Evolutionary conservation across 2,888 invertebrate genomes (phyloP).

Genomic region (Drosophila planitibia): DNA sequence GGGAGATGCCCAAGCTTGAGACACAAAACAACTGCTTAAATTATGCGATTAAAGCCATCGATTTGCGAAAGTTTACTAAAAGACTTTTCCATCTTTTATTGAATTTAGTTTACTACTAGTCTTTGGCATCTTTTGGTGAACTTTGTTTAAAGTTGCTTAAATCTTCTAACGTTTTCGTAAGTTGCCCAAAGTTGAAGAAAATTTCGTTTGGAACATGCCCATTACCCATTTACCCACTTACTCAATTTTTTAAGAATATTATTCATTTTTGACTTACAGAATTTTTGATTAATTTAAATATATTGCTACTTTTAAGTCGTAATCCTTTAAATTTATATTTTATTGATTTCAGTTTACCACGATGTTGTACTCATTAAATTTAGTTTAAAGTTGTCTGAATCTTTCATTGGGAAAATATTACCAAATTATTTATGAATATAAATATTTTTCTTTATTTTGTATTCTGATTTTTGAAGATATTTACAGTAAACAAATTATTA

Average conservation of each 20-base stretch:
- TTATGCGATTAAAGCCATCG: constrained; percentile 41
- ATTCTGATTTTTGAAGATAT: neutral
- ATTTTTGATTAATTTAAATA: neutral
- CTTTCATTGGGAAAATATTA: neutral
- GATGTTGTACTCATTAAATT: neutral
- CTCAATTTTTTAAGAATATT: neutral
- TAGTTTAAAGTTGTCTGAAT: neutral
- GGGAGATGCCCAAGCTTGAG: constrained; percentile 3
- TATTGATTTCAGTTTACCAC: neutral
- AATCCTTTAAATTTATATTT: neutral
- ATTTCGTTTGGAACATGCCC: neutral
- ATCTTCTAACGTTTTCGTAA: neutral
- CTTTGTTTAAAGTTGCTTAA: neutral
- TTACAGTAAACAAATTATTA: neutral
- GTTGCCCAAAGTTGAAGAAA: neutral
- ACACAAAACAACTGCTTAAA: constrained; percentile 21
- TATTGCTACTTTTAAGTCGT: neutral
- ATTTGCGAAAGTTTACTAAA: constrained; percentile 30
- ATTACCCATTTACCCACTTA: neutral
- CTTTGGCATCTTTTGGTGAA: neutral
- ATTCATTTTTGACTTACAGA: neutral
- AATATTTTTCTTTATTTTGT: neutral
- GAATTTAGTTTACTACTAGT: neutral
- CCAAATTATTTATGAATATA: neutral
- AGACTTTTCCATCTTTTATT: constrained; percentile 10